Evolutionary conservation across 2,888 invertebrate species (phyloP).

Genomic region (Branchellion lobata): DNA sequence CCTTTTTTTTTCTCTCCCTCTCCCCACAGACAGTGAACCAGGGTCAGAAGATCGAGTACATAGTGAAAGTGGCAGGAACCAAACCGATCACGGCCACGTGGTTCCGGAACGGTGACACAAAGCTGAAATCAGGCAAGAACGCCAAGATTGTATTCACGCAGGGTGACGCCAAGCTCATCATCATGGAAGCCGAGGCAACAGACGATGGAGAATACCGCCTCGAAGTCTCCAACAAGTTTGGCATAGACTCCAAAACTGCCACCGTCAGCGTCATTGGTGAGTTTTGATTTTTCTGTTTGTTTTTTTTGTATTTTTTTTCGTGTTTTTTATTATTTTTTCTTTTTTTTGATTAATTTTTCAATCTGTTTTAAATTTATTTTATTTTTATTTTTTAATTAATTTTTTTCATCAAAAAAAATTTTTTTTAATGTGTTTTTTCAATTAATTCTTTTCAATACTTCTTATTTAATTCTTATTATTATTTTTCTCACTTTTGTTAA

Average conservation of each 20-base stretch:
- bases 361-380: not conserved
- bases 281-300: constrained; percentile 32
- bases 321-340: not conserved
- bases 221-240: constrained; percentile 64
- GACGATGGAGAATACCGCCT: constrained; percentile 80
- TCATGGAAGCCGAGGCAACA: constrained; percentile 74
- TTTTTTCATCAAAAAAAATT: not conserved
- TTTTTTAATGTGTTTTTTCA: not conserved
- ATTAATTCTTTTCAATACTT: not conserved
- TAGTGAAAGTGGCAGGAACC: constrained; percentile 58
- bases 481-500: constrained; percentile 26
- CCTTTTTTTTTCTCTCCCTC: too few relatives aligned
- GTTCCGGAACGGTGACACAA: constrained; percentile 66
- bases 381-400: not conserved
- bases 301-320: not conserved
- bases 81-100: constrained; percentile 58
- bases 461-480: too few relatives aligned
- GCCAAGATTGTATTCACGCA: constrained; percentile 69
- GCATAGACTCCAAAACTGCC: constrained; percentile 55
- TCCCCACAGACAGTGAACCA: constrained; percentile 57
- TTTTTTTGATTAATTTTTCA: not conserved
- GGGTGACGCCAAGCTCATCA: constrained; percentile 66
- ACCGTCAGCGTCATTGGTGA: constrained; percentile 59
- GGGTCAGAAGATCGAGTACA: constrained; percentile 57
- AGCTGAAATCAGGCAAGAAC: constrained; percentile 76